phyloP scores from a whole-genome alignment of 2,797 vertebrate species.

The Helarctos malayanus region DNA sequence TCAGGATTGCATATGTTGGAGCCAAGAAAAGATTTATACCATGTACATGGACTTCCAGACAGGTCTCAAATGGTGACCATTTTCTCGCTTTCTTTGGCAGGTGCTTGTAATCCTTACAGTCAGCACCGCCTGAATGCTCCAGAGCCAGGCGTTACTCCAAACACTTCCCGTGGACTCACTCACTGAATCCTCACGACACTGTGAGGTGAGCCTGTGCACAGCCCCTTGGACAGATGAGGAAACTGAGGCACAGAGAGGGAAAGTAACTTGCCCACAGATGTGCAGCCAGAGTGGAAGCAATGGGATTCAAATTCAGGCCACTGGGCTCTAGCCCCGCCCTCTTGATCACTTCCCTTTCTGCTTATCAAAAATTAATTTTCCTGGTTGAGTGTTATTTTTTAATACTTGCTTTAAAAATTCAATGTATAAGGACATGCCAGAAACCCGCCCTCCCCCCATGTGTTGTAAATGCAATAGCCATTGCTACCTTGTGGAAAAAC shows the following conservation, averaged over 20 bases:
- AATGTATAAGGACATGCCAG: background rate
- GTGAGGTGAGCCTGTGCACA: background rate
- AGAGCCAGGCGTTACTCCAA: accelerated
- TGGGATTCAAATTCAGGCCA: background rate
- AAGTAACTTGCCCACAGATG: background rate
- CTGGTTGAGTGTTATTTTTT: background rate
- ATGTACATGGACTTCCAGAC: background rate
- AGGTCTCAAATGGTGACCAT: background rate
- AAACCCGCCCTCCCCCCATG: background rate
- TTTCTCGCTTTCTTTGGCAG: background rate
- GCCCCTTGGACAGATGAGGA: background rate
- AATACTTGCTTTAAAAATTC: background rate
- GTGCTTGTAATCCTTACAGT: accelerated
- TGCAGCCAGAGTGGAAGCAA: background rate
- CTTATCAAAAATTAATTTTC: background rate
- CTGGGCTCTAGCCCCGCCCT: background rate
- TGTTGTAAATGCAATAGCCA: background rate
- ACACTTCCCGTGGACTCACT: accelerated
- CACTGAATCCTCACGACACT: background rate
- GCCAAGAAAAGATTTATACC: background rate
- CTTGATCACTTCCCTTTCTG: background rate
- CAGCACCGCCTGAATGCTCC: background rate
- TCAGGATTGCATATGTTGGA: background rate
- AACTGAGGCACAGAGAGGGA: background rate
- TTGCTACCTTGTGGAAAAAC: background rate